Conservation (phyloP, 2,888 invertebrate species). For the Diachrysia chrysitis region DNA sequence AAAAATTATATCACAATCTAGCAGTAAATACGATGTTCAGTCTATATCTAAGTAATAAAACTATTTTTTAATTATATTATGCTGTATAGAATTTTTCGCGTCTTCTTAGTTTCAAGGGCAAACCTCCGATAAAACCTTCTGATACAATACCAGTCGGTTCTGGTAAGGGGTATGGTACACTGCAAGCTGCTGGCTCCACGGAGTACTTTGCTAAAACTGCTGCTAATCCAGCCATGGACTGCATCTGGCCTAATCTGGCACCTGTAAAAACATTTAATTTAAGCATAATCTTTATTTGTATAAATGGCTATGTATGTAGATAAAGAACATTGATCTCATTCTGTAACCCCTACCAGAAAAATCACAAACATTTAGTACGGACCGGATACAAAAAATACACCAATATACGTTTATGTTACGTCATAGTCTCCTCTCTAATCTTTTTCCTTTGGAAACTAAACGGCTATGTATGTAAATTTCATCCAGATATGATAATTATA, state of each 20-base stretch:
- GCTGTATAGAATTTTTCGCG: conserved; percentile 44
- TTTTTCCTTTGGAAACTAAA: not conserved
- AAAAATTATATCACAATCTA: not conserved
- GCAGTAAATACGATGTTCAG: conserved; percentile 5
- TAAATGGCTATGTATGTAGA: too few relatives aligned
- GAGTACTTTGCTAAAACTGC: conserved; percentile 72
- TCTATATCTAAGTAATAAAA: not conserved
- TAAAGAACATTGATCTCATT: too few relatives aligned
- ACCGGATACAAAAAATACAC: too few relatives aligned
- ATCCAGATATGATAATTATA: not conserved
- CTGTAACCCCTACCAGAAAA: too few relatives aligned
- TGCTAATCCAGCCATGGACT: conserved; percentile 81
- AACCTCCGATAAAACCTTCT: conserved; percentile 75
- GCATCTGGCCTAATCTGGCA: conserved; percentile 80
- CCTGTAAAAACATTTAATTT: conserved; percentile 65
- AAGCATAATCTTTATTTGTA: too few relatives aligned
- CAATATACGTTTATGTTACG: too few relatives aligned
- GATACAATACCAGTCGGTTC: conserved; percentile 75
- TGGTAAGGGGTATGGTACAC: conserved; percentile 66
- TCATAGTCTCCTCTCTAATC: too few relatives aligned
- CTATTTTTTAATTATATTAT: not conserved
- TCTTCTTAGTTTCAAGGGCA: conserved; percentile 73
- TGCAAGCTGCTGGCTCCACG: conserved; percentile 76
- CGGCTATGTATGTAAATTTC: not conserved
- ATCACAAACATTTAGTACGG: too few relatives aligned